A percentile compares a stretch with the other conserved stretches of the same genome.
Evolutionary conservation across 1,140 invertebrate species (phyloP).

Genomic region (Globodera rostochiensis): DNA sequence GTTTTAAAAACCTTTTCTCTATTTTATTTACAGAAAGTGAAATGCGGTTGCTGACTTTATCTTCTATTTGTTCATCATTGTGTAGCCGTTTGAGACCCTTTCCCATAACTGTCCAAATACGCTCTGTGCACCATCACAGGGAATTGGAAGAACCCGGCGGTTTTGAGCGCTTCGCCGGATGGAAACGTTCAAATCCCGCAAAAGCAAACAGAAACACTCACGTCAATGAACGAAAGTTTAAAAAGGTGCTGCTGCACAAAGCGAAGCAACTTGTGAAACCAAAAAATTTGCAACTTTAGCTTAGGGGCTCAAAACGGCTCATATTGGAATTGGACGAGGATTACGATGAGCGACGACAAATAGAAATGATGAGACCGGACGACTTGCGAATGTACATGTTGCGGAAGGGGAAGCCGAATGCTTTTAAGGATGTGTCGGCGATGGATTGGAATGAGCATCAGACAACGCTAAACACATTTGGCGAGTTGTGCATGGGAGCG

Average conservation of each 20-base stretch:
- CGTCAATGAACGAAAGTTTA: constrained; percentile 55
- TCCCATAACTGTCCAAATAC: constrained; percentile 27
- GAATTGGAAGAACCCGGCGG: constrained; percentile 45
- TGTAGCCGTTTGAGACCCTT: not conserved
- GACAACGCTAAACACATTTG: constrained; percentile 59
- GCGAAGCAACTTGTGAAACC: no score
- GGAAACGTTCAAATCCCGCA: constrained; percentile 50
- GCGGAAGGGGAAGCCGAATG: constrained; percentile 56
- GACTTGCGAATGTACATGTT: constrained; percentile 57
- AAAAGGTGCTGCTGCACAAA: constrained; percentile 34
- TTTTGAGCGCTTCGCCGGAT: constrained; percentile 54
- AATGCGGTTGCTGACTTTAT: no score
- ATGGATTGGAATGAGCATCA: constrained; percentile 60
- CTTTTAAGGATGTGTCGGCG: constrained; percentile 57
- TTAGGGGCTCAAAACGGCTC: constrained; percentile 54
- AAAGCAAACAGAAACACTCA: constrained; percentile 63
- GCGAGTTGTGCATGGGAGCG: constrained; percentile 42
- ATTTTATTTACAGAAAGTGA: not conserved
- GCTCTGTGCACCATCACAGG: constrained; percentile 59
- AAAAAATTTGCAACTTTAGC: constrained; percentile 48
- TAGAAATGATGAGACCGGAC: constrained; percentile 42
- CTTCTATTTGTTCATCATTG: not conserved
- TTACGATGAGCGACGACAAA: constrained; percentile 37
- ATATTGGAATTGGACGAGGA: constrained; percentile 58
- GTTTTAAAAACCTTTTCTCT: no score